phyloP scores from a whole-genome alignment of 1,140 invertebrate species.

The Apis florea region DNA sequence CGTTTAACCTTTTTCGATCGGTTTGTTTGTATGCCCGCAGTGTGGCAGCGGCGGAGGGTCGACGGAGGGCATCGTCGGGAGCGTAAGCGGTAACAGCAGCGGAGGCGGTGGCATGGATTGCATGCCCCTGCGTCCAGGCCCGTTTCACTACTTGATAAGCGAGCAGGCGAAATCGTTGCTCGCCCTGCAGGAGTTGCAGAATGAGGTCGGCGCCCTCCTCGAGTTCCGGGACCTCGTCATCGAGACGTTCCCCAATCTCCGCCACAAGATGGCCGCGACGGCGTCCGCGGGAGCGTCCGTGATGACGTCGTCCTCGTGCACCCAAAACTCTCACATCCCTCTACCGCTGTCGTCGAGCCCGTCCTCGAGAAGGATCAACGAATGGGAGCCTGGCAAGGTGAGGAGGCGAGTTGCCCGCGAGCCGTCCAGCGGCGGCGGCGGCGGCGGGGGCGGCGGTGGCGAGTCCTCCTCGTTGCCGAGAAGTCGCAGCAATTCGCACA shows the following conservation, averaged over 20 bases:
- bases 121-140: slow-evolving; percentile 84
- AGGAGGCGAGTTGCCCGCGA: slow-evolving; percentile 83
- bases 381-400: slow-evolving; percentile 90
- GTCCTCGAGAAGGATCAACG: slow-evolving; percentile 77
- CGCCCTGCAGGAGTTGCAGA: slow-evolving; percentile 90
- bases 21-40: slow-evolving; percentile 65
- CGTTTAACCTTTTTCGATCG: background rate
- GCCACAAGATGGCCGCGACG: slow-evolving; percentile 86
- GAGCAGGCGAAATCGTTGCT: slow-evolving; percentile 91
- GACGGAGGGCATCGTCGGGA: slow-evolving; percentile 72
- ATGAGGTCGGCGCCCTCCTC: slow-evolving; percentile 93
- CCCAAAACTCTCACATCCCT: slow-evolving; percentile 71
- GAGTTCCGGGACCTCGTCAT: slow-evolving; percentile 95
- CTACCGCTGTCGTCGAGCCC: slow-evolving; percentile 73
- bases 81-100: slow-evolving; percentile 77
- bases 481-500: slow-evolving; percentile 85
- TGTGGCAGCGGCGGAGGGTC: slow-evolving; percentile 72
- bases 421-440: slow-evolving; percentile 78
- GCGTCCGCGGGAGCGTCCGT: slow-evolving; percentile 76
- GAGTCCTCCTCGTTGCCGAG: slow-evolving; percentile 81
- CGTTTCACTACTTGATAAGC: slow-evolving; percentile 89
- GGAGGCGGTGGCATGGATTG: slow-evolving; percentile 86
- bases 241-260: slow-evolving; percentile 93
- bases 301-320: slow-evolving; percentile 66
- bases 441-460: slow-evolving; percentile 79